Evolutionary conservation across 2,113 vertebrate genomes (phyloP), one percentile per base, ranked within the genome.

Genomic region (Lichenostomus cassidix): DNA sequence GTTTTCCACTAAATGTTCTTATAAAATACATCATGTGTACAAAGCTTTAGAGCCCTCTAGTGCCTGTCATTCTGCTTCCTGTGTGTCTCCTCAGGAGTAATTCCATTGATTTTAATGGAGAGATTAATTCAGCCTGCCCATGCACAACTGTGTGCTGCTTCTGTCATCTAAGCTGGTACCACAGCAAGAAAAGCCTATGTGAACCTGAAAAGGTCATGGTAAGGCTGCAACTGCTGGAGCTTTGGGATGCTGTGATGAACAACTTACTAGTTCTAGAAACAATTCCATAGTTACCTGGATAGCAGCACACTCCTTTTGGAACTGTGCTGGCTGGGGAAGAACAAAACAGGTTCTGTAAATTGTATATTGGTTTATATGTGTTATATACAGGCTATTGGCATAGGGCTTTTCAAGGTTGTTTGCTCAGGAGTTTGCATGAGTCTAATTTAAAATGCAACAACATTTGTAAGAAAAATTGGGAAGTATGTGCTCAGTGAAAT

Each of bases 11-110:
- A 85, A 50, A 53, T 10, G 28, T 11, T 76, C 23, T 12, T 53
- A 12, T 20, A 83, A 78, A 87, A 84, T n/a, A n/a, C 0, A 1
- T 81, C 15, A 24, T 14, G 29, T 49, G 41, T 70, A 47, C 35
- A 92, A 84, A 93, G 52, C 39, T 86, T 71, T 73, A 80, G 75
- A 88, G 67, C 70, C 87, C 67, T 74, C 89, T 85, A 83, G 67
- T 88, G 84, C 33, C 39, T 55, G n/a, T 33, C 27, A 55, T 70
- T 65, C 82, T 53, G 7, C 31, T 85, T 89, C 91, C 73, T 75
- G n/a, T 50, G 29, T 15, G 68, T 28, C 31, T 89, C 44, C 42
- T 47, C 28, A 69, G 65, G 52, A 90, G 41, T 12, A 69, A 80
- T 76, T 76, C 65, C n/a, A 50, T 3, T 41, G 8, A 65, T 71